phyloP scores from a whole-genome alignment of 2,888 invertebrate genomes.

The Caenorhabditis becei region DNA sequence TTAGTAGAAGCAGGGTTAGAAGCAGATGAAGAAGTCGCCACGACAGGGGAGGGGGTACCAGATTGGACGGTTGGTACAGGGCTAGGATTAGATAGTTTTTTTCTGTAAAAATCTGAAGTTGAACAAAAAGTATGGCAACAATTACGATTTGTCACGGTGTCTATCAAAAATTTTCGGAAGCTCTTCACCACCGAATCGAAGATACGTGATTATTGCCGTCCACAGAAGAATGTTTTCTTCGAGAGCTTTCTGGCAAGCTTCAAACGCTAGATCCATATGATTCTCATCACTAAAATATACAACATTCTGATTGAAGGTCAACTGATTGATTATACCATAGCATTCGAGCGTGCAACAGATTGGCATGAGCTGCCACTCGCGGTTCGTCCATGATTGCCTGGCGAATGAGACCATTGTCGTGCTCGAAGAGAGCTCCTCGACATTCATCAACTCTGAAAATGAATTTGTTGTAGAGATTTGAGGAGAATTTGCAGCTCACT shows the following conservation, averaged over 20 bases:
- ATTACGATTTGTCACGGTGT: constrained; percentile 34
- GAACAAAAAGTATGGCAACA: not conserved
- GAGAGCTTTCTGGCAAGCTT: constrained; percentile 55
- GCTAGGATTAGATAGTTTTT: not conserved
- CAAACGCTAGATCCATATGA: constrained; percentile 47
- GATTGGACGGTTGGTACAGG: not conserved
- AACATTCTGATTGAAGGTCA: too few relatives aligned
- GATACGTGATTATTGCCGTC: constrained; percentile 59
- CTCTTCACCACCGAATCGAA: constrained; percentile 46
- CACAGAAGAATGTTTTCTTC: constrained; percentile 63
- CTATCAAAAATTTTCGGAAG: constrained; percentile 21
- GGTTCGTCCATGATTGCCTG: constrained; percentile 32
- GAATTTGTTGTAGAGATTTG: too few relatives aligned
- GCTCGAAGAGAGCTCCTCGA: constrained; percentile 42
- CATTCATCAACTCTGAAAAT: constrained; percentile 46
- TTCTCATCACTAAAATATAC: constrained; percentile 36
- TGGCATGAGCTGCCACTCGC: constrained; percentile 61
- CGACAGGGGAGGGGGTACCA: not conserved
- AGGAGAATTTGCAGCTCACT: constrained; percentile 63
- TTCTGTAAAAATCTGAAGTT: constrained; percentile 5
- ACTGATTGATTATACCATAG: too few relatives aligned
- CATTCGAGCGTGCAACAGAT: constrained; percentile 57
- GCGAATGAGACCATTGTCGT: constrained; percentile 38
- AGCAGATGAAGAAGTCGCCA: constrained; percentile 3
- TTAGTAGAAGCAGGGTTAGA: not conserved